These are phyloP conservation scores for Drosophila aldrichi DNA, from an alignment of 2,888 invertebrate genomes.

Conservation along the genomic window DNA sequence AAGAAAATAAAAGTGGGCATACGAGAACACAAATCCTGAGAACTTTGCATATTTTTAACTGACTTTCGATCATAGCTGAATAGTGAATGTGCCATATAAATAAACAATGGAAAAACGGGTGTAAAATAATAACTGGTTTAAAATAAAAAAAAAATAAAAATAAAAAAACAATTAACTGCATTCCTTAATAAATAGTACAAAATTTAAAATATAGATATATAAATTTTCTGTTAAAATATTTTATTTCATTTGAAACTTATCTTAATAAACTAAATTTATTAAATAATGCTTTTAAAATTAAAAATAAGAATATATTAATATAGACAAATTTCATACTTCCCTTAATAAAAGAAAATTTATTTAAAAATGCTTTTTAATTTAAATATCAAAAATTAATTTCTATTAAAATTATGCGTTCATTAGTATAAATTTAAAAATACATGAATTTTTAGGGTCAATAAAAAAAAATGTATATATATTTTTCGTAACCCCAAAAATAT, in stretches of 20 bases:
- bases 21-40: not conserved
- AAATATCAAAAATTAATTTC: not conserved
- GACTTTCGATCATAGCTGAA: constrained; percentile 28
- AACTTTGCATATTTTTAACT: not conserved
- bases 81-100: constrained; percentile 4
- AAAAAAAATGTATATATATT: not conserved
- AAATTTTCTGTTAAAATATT: too few relatives aligned
- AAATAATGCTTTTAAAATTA: too few relatives aligned
- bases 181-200: too few relatives aligned
- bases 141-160: too few relatives aligned
- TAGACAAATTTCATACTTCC: rapidly evolving
- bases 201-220: too few relatives aligned
- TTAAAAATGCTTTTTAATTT: not conserved
- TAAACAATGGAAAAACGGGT: rapidly evolving
- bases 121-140: not conserved
- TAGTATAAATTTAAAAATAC: not conserved
- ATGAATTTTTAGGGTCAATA: not conserved
- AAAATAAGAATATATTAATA: too few relatives aligned
- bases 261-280: too few relatives aligned
- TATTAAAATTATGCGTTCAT: too few relatives aligned
- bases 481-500: not conserved
- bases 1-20: not conserved
- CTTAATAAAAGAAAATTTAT: not conserved
- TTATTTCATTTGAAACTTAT: too few relatives aligned
- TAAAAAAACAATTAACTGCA: too few relatives aligned